Percentiles rank a stretch among this genome's conserved stretches.
Evolutionary conservation across 2,113 vertebrate genomes (phyloP).

Genomic region (Melanotaenia duboulayi): DNA sequence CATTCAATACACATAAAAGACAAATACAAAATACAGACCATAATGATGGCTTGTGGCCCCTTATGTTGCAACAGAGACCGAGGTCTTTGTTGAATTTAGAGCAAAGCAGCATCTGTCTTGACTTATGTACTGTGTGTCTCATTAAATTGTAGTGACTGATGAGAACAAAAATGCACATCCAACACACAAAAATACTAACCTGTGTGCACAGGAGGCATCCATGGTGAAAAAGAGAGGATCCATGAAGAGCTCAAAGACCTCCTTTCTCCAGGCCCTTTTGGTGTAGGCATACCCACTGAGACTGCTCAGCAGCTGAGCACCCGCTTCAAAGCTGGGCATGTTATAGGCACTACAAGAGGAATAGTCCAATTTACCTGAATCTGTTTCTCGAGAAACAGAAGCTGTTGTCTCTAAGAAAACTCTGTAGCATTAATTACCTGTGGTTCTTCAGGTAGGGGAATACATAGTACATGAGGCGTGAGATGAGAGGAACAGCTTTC

Average conservation of each 20-base stretch:
- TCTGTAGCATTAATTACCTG: conserved; percentile 78
- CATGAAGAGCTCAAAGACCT: conserved; percentile 93
- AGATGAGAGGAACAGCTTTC: conserved; percentile 93
- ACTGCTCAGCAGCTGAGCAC: conserved; percentile 91
- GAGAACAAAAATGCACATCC: background rate
- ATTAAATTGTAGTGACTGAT: background rate
- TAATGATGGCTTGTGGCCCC: too few relatives aligned
- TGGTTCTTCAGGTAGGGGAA: conserved; percentile 97
- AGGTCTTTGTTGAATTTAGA: too few relatives aligned
- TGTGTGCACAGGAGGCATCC: conserved; percentile 87
- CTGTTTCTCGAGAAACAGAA: background rate
- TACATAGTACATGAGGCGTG: conserved; percentile 94
- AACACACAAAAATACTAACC: conserved; percentile 77
- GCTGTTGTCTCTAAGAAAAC: background rate
- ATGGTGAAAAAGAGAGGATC: conserved; percentile 97
- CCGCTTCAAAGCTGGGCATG: conserved; percentile 92
- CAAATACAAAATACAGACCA: too few relatives aligned
- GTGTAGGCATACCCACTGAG: conserved; percentile 98
- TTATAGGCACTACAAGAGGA: conserved; percentile 88
- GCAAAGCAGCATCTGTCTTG: too few relatives aligned
- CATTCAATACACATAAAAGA: too few relatives aligned
- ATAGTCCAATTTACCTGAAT: conserved; percentile 1
- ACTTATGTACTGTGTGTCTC: too few relatives aligned
- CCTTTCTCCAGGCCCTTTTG: conserved; percentile 96
- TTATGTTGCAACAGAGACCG: too few relatives aligned